Conservation (phyloP, 2,888 invertebrate species). For the Hirtodrosophila alboralis region DNA sequence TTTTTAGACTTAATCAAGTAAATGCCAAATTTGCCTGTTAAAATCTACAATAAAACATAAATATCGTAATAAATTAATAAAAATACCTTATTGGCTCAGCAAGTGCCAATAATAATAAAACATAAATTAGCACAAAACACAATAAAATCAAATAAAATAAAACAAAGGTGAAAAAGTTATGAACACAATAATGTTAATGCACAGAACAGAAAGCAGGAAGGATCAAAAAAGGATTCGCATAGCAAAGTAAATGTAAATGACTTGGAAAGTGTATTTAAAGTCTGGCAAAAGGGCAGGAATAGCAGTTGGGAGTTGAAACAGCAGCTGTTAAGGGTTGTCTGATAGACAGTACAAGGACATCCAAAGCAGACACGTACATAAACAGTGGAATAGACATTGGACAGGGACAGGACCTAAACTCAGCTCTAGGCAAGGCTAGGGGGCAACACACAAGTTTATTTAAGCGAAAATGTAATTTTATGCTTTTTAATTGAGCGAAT, state of each 20-base stretch:
- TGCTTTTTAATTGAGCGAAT: constrained; percentile 80
- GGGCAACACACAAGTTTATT: constrained; percentile 56
- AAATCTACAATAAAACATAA: no score
- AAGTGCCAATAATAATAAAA: background rate
- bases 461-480: constrained; percentile 79
- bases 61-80: no score
- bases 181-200: constrained; percentile 36
- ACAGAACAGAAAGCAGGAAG: constrained; percentile 7
- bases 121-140: constrained; percentile 4
- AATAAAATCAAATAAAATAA: constrained; percentile 6
- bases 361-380: constrained; percentile 28
- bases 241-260: constrained; percentile 21
- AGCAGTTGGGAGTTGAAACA: background rate
- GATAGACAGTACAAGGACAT: constrained; percentile 24
- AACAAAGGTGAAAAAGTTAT: constrained; percentile 24
- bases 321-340: constrained; percentile 12
- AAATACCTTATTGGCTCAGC: no score
- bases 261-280: constrained; percentile 22
- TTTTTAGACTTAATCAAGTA: no score
- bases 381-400: constrained; percentile 7
- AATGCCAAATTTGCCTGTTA: no score
- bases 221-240: constrained; percentile 13
- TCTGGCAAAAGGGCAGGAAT: constrained; percentile 7
- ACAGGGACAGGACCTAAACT: constrained; percentile 3
- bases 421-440: background rate